Base-by-base conservation (phyloP, 2,113 vertebrate genomes). In the Pomatorhinus ruficollis region DNA sequence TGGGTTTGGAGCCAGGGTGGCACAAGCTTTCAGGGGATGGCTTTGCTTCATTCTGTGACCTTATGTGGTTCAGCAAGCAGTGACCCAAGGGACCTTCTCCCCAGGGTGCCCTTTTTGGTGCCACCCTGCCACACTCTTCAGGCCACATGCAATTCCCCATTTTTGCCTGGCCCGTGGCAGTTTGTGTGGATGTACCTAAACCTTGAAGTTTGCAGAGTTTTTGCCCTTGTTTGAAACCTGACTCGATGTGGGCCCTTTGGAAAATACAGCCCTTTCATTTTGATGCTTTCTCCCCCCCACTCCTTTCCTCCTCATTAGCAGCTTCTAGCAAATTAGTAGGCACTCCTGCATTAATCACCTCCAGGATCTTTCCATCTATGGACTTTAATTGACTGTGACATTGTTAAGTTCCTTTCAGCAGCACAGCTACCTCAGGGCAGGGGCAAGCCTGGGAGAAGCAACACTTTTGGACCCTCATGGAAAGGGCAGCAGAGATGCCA, bases 271-370 rank as follows among this genome's bases (percentile, higher is more conserved):
- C 28, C 10, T 57, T 76, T 72, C 11, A 39, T 76, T 93, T 65
- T 40, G n/a, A 37, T 70, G 23, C 28, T 1, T 28, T 45, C 39
- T 24, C 0, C 11, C 49, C 23, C 27, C 15, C n/a, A n/a, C 8
- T 7, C 6, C 4, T 63, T 57, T 23, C 30, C 9, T 72, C 50
- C 50, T 71, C 53, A 50, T 90, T 77, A 88, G 56, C 47, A 68
- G 19, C 74, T 92, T 70, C 53, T 74, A 86, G 40, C 66, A 88
- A 78, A 80, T 74, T 70, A 86, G 72, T 37, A 35, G 59, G 33
- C 86, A 66, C 16, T 69, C 63, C 71, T 53, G 64, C 71, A 74
- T 81, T 89, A 90, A 89, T 80, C 49, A 74, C 82, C 80, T 86
- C 56, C 44, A 31, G 76, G 50, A 40, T 95, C 65, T 74, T 81